phyloP scores from a whole-genome alignment of 2,888 invertebrate species.

The Hypolimnas misippus region DNA sequence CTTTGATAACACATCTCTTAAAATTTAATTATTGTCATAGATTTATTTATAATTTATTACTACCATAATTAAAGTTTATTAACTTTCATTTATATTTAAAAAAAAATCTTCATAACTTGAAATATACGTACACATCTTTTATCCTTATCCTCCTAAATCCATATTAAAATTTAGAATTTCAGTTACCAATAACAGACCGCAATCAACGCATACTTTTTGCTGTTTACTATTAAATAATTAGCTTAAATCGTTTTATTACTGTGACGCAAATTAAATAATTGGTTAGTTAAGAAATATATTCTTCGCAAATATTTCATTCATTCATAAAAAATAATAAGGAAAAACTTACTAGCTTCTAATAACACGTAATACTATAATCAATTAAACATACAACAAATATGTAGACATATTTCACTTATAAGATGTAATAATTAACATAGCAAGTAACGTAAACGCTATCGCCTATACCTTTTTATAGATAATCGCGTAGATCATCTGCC shows the following conservation, averaged over 20 bases:
- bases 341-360: not conserved
- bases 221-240: not conserved
- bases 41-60: too few species aligned
- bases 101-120: too few species aligned
- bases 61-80: too few species aligned
- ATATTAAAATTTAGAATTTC: not conserved
- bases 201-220: not conserved
- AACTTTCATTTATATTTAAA: too few species aligned
- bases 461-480: conserved; percentile 23
- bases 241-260: conserved; percentile 4
- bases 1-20: too few species aligned
- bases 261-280: not conserved
- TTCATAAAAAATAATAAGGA: conserved; percentile 1
- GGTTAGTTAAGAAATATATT: not conserved
- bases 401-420: too few species aligned
- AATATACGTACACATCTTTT: too few species aligned
- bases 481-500: conserved; percentile 20
- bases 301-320: not conserved
- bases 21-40: too few species aligned
- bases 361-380: too few species aligned
- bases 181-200: not conserved
- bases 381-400: too few species aligned
- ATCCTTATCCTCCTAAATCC: too few species aligned
- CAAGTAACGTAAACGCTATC: conserved; percentile 17
- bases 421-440: not conserved